Base-by-base conservation (phyloP, 2,797 vertebrate species). In the Pangasius sanitwongsei region DNA sequence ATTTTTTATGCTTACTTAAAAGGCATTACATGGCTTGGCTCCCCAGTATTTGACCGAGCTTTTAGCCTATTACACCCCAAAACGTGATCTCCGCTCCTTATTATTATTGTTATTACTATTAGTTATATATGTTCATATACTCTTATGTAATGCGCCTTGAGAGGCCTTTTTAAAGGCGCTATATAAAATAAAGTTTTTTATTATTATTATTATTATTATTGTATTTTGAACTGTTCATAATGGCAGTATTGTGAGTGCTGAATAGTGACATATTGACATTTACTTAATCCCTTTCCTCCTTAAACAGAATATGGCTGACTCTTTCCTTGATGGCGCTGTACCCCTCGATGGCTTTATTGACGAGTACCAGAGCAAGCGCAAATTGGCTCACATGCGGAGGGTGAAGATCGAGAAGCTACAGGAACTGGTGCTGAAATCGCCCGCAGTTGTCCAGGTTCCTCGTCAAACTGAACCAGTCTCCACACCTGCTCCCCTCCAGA, bases 401-500 rank as follows among this genome's bases (percentile, higher is more conserved):
- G 98, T 99, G 3, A 99, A 99, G 92, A 99, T 99, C 0, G 98
- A 99, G 93, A 99, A 99, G 94, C 97, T 99, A 85, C 98, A 98
- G 92, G 99, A 99, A 92, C 96, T 99, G 96, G 97, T 99, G 93
- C 93, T 99, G 65, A 98, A 97, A 92, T 97, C 97, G 80, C 97
- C 97, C 89, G 95, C 94, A 90, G 94, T 96, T 12, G 95, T 95
- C 0, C 96, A 94, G 91, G 95, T 0, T 91, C 94, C 59, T 91
- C 92, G 3, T 91, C 96, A 0, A 37, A 44, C 28, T 18, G 97
- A 98, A 59, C 69, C 94, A 0, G 13, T 87, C 0, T 89, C 93
- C 87, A 88, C 93, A 0, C 78, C 92, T 44, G 20, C 87, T 12
- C 92, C 92, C 57, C 82, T 92, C 72, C n/a, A 88, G 84, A 87